Evolutionary conservation across 2,888 invertebrate species (phyloP).

Genomic region (Meandrusa payeni): DNA sequence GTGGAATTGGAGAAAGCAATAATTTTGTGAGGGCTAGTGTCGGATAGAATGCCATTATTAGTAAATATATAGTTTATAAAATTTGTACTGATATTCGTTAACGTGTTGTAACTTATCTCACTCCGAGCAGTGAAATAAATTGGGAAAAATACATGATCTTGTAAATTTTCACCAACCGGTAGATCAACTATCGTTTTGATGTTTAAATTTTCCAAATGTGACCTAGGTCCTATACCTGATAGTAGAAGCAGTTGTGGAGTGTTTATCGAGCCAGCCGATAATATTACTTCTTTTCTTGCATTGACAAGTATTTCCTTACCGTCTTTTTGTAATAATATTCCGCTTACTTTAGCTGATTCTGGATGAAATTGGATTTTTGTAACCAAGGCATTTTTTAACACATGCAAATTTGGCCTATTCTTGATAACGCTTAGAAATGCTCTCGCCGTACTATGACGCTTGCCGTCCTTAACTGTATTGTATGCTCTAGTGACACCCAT

Average conservation of each 20-base stretch:
- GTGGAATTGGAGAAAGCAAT: conserved; percentile 53
- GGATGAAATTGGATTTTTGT: conserved; percentile 38
- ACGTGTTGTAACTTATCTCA: conserved; percentile 37
- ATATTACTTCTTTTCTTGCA: conserved; percentile 41
- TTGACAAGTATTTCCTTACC: conserved; percentile 32
- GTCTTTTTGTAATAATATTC: conserved; percentile 37
- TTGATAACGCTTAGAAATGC: conserved; percentile 44
- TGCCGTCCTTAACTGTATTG: conserved; percentile 39
- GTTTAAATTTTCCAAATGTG: conserved; percentile 36
- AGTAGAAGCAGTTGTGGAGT: conserved; percentile 44
- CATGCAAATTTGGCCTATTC: conserved; percentile 39
- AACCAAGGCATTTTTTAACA: conserved; percentile 38
- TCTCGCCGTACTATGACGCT: conserved; percentile 60
- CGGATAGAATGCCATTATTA: conserved; percentile 68
- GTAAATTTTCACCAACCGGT: conserved; percentile 46
- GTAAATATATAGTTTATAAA: conserved; percentile 67
- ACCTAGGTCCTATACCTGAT: conserved; percentile 45
- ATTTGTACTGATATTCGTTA: conserved; percentile 44
- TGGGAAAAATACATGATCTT: conserved; percentile 46
- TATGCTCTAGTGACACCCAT: conserved; percentile 38
- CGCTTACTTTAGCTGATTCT: conserved; percentile 34
- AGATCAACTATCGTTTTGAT: conserved; percentile 40
- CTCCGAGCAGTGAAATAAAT: conserved; percentile 49
- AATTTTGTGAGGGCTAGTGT: conserved; percentile 56
- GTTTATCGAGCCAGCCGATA: conserved; percentile 43